Percentiles rank a stretch among this genome's conserved stretches.
phyloP scores from a whole-genome alignment of 2,113 vertebrate species.

The Rhinichthys klamathensis region DNA sequence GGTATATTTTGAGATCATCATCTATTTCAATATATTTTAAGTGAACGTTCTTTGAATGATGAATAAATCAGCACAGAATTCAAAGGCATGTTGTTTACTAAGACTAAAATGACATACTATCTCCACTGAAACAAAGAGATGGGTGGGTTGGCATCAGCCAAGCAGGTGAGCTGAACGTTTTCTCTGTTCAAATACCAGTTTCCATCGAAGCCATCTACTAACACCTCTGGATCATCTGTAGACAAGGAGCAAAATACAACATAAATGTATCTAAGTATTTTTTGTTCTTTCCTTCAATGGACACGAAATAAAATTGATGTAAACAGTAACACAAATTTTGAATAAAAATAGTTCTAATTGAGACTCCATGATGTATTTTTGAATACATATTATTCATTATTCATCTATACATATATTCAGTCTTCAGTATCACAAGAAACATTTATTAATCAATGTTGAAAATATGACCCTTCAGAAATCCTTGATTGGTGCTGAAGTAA shows the following conservation, averaged over 20 bases:
- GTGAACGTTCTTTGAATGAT: not conserved
- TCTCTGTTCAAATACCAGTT: slow-evolving; percentile 95
- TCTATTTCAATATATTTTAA: not conserved
- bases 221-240: slow-evolving; percentile 91
- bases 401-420: no score
- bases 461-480: not conserved
- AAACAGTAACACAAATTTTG: not conserved
- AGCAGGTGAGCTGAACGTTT: slow-evolving; percentile 90
- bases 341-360: not conserved
- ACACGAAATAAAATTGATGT: not conserved
- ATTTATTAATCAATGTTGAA: not conserved
- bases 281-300: not conserved
- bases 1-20: not conserved
- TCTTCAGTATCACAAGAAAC: not conserved
- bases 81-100: not conserved
- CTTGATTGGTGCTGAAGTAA: no score
- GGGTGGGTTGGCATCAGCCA: slow-evolving; percentile 90
- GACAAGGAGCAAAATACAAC: not conserved
- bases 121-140: slow-evolving; percentile 91
- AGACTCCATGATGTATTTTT: not conserved
- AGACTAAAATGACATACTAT: slow-evolving; percentile 79
- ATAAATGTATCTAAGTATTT: not conserved
- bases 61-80: not conserved
- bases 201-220: slow-evolving; percentile 92
- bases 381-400: not conserved